Evolutionary conservation across 2,113 vertebrate genomes (phyloP), one percentile per base, ranked within the genome.

Genomic region (Zapus hudsonius): DNA sequence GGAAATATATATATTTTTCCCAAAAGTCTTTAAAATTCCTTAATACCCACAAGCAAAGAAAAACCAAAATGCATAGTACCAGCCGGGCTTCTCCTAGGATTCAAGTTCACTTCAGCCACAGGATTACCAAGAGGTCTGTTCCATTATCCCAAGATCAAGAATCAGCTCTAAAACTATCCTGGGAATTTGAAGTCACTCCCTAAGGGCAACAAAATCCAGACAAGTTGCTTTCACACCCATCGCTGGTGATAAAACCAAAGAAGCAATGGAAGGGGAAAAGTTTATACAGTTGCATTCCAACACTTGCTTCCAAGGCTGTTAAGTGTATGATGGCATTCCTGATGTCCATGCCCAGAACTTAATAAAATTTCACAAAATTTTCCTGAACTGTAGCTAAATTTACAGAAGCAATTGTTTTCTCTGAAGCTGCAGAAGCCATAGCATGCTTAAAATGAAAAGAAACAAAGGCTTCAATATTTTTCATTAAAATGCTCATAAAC

Each of bases 251-350:
- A 95, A 96, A 97, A 83, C 55, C 63, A 93, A 95, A 95, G 83
- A 52, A 87, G 93, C 89, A 91, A 81, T 79, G 83, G 92, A 95
- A 93, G 38, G 40, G n/a, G 27, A 5, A 16, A 20, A 57, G 92
- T 86, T 96, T 95, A 94, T 70, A 94, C 1, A 94, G 94, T 79
- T 75, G 92, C 87, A 95, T 94, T 95, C 95, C 95, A 96, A 70
- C 69, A 76, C 84, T 86, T 72, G 91, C 70, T 94, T 96, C 91
- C 95, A 83, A 91, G 90, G 89, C 89, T 79, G 57, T 80, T 79
- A 94, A 96, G 87, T n/a, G 7, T 57, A 79, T 73, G 69, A 94
- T 91, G 89, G 93, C 78, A 95, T 95, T 92, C 91, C 83, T 90
- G 74, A 67, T 85, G 33, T 82, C 93, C 70, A 83, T 82, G 78